Evolutionary conservation across 2,888 invertebrate species (phyloP), one percentile per base, ranked within the genome.

Genomic region (Bombylius discolor): DNA sequence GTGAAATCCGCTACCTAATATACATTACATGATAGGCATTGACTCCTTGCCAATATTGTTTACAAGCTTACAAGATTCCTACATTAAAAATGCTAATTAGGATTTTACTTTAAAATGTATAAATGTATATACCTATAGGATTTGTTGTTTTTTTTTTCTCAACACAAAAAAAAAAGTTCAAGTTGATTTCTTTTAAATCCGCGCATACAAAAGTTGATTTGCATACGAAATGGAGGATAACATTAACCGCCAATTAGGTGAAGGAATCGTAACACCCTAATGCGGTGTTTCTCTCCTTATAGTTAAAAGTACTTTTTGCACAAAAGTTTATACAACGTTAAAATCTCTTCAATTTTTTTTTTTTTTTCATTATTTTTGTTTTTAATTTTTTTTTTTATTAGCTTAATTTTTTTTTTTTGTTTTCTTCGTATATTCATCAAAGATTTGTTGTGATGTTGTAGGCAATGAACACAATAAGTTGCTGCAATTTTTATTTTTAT

Each of bases 1-100:
- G 50, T 14, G 50, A 46, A 50, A 50, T 34, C 44, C 36, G 39
- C 46, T 45, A 50, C 55, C 47, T 50, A 46, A 42, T 42, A 42
- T 31, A 51, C 46, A 39, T 50, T 50, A 55, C 55, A 55, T 51
- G 54, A 54, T 54, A 54, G 49, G 54, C 54, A 54, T 54, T 54
- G 54, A 54, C 54, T 54, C 44, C 54, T 48, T 49, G 54, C 59
- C 60, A 62, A 62, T 63, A 63, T 62, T 63, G 62, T 63, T 63
- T 63, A 63, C 63, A 63, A 64, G 61, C 60, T 67, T 68, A 70
- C 69, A 70, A 70, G 70, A 68, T 69, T 69, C 68, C 66, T 64
- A 68, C 69, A 70, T 70, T 70, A 70, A 70, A 70, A 70, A 70
- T 70, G 69, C 68, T 70, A 70, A 70, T 70, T 70, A 70, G 69